Conservation (phyloP, 1,140 invertebrate genomes). For the Scaptomyza pallida region DNA sequence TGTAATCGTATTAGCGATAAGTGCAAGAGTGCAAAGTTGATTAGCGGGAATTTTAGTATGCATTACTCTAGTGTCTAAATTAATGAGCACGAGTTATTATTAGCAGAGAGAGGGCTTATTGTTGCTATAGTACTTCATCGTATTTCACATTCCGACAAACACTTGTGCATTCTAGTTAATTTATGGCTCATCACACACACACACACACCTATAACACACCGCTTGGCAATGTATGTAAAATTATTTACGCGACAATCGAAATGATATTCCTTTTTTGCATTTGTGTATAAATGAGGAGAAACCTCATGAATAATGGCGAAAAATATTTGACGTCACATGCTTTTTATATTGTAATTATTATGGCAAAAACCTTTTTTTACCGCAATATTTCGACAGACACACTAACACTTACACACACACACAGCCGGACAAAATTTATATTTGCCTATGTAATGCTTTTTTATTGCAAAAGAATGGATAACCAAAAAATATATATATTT, state of each 20-base stretch:
- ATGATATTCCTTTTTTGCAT: conserved; percentile 11
- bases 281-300: conserved; percentile 58
- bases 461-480: conserved; percentile 60
- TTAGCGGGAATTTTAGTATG: not conserved
- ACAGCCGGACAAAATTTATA: conserved; percentile 54
- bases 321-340: conserved; percentile 74
- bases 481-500: conserved; percentile 26
- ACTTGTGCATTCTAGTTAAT: conserved; percentile 7
- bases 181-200: conserved; percentile 7
- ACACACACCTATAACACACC: not conserved
- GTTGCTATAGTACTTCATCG: too few species aligned
- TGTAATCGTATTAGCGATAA: not conserved
- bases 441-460: conserved; percentile 79
- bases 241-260: conserved; percentile 70
- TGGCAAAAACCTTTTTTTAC: conserved; percentile 69
- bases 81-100: not conserved
- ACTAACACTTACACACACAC: not conserved
- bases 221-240: conserved; percentile 23
- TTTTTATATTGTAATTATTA: conserved; percentile 70
- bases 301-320: conserved; percentile 74
- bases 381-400: conserved; percentile 60
- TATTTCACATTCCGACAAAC: not conserved
- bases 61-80: not conserved
- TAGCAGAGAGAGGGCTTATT: not conserved
- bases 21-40: not conserved